Evolutionary conservation across 2,888 invertebrate species (phyloP).

Genomic region (Cheilosia soror): DNA sequence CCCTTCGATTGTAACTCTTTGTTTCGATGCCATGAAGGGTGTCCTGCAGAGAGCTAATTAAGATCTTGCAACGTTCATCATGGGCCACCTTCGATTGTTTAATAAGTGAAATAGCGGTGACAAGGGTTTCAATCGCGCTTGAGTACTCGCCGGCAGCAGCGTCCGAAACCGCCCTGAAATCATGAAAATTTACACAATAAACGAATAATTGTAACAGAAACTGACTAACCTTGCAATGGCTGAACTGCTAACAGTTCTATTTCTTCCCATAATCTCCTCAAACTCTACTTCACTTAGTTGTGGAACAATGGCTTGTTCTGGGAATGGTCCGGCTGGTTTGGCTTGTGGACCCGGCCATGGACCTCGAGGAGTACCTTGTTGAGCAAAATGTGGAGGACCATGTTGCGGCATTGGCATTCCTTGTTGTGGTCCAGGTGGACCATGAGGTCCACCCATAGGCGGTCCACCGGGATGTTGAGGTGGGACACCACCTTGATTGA

Average conservation of each 20-base stretch:
- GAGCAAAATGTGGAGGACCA: conserved; percentile 88
- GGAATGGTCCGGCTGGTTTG: conserved; percentile 82
- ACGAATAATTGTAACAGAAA: neutral
- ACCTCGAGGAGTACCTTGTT: conserved; percentile 88
- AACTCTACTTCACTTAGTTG: conserved; percentile 96
- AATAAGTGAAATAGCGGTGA: conserved; percentile 98
- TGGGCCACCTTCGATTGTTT: conserved; percentile 94
- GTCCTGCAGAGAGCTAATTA: conserved; percentile 98
- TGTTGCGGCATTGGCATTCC: conserved; percentile 84
- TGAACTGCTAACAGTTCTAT: conserved; percentile 98
- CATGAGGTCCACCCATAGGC: conserved; percentile 85
- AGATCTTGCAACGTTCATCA: conserved; percentile 98
- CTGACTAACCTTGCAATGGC: conserved; percentile 90
- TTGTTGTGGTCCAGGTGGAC: conserved; percentile 84
- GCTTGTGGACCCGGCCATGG: conserved; percentile 86
- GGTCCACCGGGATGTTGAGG: conserved; percentile 85
- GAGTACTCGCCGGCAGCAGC: conserved; percentile 99
- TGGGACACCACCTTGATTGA: conserved; percentile 87
- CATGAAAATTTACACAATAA: neutral
- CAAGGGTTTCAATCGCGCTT: conserved; percentile 98
- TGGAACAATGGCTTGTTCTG: conserved; percentile 85
- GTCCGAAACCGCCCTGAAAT: conserved; percentile 94
- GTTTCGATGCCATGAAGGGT: conserved; percentile 98
- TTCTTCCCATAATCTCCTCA: conserved; percentile 98
- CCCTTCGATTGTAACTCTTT: conserved; percentile 95